Evolutionary conservation across 1,140 invertebrate genomes (phyloP).

Genomic region (Bombus confusus): DNA sequence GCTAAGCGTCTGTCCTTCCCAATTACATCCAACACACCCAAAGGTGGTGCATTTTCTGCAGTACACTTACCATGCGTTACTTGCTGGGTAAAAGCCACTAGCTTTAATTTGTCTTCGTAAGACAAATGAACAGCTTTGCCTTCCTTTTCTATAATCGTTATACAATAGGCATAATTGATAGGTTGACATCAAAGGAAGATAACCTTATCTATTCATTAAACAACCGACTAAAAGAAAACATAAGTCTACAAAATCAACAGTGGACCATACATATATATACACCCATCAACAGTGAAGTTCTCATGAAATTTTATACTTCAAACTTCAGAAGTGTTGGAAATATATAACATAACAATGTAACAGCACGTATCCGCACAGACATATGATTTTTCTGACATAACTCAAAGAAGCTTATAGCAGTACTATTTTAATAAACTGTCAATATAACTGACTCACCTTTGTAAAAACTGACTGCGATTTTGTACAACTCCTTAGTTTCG

Average conservation of each 20-base stretch:
- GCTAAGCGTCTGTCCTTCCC: constrained; percentile 95
- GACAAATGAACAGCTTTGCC: constrained; percentile 97
- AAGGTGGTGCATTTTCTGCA: constrained; percentile 88
- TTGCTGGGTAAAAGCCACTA: constrained; percentile 97
- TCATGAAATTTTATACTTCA: constrained; percentile 14
- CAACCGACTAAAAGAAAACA: not conserved
- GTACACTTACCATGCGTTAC: constrained; percentile 92
- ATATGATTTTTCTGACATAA: not conserved
- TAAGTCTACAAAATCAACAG: not conserved
- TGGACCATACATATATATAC: not conserved
- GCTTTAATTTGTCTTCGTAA: constrained; percentile 95
- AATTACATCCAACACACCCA: constrained; percentile 97
- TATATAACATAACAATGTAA: not conserved
- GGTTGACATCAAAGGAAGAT: not conserved
- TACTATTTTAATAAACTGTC: constrained; percentile 26
- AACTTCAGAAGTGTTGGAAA: not conserved
- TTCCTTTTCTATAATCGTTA: constrained; percentile 92
- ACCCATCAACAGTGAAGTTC: not conserved
- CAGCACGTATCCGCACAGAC: not conserved
- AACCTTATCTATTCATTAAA: not conserved
- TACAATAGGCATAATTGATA: constrained; percentile 18
- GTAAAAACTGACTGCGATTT: constrained; percentile 92
- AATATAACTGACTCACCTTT: constrained; percentile 87
- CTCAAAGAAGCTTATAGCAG: not conserved
- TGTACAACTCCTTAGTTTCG: constrained; percentile 88